These are phyloP conservation scores for Otis tarda DNA, from an alignment of 2,113 vertebrate species.

Conservation along the genomic window DNA sequence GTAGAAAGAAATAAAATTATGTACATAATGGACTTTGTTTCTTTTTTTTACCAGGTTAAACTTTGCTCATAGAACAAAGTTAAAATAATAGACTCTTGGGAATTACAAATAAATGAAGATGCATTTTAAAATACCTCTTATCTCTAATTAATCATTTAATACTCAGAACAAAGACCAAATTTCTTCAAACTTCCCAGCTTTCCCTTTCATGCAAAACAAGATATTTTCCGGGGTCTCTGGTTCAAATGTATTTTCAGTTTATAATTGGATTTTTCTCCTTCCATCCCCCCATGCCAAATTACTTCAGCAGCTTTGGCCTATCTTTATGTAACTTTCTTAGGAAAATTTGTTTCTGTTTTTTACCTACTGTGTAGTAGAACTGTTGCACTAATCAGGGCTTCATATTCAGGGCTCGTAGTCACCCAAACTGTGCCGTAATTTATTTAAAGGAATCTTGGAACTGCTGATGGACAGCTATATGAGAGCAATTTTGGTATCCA, in stretches of 20 bases:
- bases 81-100: not conserved
- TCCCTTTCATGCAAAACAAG: not conserved
- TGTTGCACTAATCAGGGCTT: not conserved
- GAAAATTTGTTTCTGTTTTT: not conserved
- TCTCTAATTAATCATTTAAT: constrained; percentile 31
- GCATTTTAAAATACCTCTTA: not conserved
- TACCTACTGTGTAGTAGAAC: not conserved
- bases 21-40: not conserved
- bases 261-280: not conserved
- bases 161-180: not conserved
- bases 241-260: not conserved
- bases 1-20: not conserved
- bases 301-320: not conserved
- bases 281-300: not conserved
- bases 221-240: not conserved
- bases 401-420: not conserved
- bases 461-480: not conserved
- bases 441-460: not conserved
- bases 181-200: not conserved
- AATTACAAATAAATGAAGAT: not conserved
- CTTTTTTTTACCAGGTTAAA: not conserved
- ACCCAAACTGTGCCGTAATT: not conserved
- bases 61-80: not conserved
- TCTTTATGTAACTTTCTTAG: not conserved
- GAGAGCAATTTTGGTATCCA: not conserved